A percentile compares a stretch with the other conserved stretches of the same genome.
phyloP scores from a whole-genome alignment of 2,113 vertebrate species.

The Puntigrus tetrazona region DNA sequence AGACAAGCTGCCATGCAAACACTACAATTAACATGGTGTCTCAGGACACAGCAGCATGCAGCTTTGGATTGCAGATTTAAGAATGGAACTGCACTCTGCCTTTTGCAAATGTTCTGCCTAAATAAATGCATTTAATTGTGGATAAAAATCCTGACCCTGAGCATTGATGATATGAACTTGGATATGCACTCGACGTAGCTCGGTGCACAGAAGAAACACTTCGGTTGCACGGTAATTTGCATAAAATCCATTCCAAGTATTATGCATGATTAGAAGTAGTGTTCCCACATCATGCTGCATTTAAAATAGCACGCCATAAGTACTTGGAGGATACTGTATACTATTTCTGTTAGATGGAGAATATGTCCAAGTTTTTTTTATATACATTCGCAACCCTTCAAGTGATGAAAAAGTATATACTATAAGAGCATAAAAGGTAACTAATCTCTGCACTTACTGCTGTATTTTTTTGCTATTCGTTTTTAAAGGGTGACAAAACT shows the following conservation, averaged over 20 bases:
- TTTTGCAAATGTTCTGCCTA: background rate
- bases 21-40: constrained; percentile 38
- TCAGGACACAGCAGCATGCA: background rate
- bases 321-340: background rate
- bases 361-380: background rate
- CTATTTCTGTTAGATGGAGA: background rate
- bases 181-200: background rate
- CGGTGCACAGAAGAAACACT: background rate
- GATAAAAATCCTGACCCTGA: background rate
- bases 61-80: constrained; percentile 32
- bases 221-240: background rate
- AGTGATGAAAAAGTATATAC: background rate
- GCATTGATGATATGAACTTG: background rate
- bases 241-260: background rate
- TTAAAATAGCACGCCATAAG: background rate
- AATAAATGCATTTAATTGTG: background rate
- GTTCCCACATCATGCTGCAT: background rate
- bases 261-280: background rate
- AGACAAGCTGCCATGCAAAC: constrained; percentile 31
- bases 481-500: background rate
- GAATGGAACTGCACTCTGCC: background rate
- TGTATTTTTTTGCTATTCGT: background rate
- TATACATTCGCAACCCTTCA: background rate
- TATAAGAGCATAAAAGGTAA: background rate
- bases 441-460: background rate